Evolutionary conservation across 2,113 vertebrate genomes (phyloP).

Genomic region (Esox niger): DNA sequence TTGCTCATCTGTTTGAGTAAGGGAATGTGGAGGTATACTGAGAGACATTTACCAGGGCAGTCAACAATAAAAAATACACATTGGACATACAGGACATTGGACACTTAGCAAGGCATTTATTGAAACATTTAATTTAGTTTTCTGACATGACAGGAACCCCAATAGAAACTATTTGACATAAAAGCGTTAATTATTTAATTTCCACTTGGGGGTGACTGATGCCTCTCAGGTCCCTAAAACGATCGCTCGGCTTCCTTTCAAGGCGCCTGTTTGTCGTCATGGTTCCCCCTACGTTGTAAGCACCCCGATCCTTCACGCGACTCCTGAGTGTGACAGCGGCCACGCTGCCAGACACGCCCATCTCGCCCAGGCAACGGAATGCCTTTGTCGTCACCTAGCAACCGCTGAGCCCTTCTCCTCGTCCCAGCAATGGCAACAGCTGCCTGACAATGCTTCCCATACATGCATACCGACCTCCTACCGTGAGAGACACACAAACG

Average conservation of each 20-base stretch:
- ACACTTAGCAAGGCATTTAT: not conserved
- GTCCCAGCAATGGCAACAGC: conserved; percentile 26
- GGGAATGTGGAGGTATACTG: not conserved
- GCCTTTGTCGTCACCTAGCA: conserved; percentile 58
- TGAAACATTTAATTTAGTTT: too few relatives aligned
- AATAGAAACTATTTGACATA: too few relatives aligned
- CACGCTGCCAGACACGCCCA: conserved; percentile 22
- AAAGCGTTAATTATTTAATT: too few relatives aligned
- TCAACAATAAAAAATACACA: too few relatives aligned
- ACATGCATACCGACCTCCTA: too few relatives aligned
- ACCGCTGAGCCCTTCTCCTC: conserved; percentile 47
- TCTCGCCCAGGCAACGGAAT: conserved; percentile 42
- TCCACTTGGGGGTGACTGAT: too few relatives aligned
- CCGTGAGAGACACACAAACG: too few relatives aligned
- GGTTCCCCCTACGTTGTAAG: not conserved
- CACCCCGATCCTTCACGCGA: not conserved
- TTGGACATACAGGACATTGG: too few relatives aligned
- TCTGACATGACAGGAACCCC: too few relatives aligned
- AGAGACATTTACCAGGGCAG: too few relatives aligned
- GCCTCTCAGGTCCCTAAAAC: too few relatives aligned
- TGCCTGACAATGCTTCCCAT: conserved; percentile 14
- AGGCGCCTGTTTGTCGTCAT: not conserved
- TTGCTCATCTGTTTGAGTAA: conserved; percentile 87
- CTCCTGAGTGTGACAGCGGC: conserved; percentile 9
- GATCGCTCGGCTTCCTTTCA: too few relatives aligned